Evolutionary conservation across 2,888 invertebrate species (phyloP), one percentile per base, ranked within the genome.

Genomic region (Andrena bucephala): DNA sequence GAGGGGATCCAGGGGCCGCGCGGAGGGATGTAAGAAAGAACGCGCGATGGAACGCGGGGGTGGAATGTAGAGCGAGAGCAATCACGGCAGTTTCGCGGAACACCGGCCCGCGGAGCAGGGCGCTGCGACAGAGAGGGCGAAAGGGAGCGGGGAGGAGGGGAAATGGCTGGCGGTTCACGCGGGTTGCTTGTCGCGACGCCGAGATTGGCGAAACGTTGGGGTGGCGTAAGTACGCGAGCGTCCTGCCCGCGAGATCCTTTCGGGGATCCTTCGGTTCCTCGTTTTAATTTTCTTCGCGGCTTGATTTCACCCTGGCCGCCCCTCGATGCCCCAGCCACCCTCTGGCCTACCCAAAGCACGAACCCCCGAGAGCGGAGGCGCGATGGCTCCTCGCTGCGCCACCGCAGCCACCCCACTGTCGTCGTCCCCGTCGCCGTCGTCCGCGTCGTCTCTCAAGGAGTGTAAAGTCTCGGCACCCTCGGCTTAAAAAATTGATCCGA

Each of bases 401-500:
- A 36, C 70, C 69, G 57, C 70, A 63, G 50, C 70, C 68, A 77
- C 77, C 59, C 77, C 75, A 71, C 74, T 81, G 65, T 65, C 73
- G 67, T 59, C 69, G 62, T 52, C 78, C 65, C 80, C 82, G 82
- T 77, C 79, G 52, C 67, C 57, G 68, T 66, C 77, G 74, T 82
- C 77, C 70, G 76, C 86, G 77, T 85, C 89, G 85, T 87, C 91
- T 91, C 90, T 92, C 91, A 90, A 92, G 92, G 90, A 93, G 93
- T 93, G 93, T 92, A 93, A 93, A 93, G 93, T 93, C 92, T 93
- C 93, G 88, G 90, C 93, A 92, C 93, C 93, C 93, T 93, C 92
- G 92, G 93, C 93, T 94, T 94, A 93, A 94, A 94, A 94, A 94
- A 94, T 94, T 94, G 94, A 94, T 94, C 94, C 93, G 93, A 94